phyloP scores from a whole-genome alignment of 2,888 invertebrate genomes.

The Philereme vetulata region DNA sequence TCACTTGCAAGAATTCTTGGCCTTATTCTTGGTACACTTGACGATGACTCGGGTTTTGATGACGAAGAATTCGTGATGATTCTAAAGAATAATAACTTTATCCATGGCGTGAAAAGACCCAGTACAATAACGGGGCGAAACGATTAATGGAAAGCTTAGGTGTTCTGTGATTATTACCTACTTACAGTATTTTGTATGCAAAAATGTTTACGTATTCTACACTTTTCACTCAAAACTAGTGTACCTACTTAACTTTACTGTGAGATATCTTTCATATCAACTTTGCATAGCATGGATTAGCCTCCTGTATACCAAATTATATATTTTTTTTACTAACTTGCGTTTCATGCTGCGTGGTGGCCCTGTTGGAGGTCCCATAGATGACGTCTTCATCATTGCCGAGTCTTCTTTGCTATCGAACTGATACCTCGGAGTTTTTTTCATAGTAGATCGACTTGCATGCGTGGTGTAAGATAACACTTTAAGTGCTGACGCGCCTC shows the following conservation, averaged over 20 bases:
- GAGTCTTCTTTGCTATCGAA: slow-evolving; percentile 52
- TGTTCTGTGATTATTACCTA: no score
- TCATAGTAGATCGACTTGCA: slow-evolving; percentile 38
- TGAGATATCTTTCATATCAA: no score
- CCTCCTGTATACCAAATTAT: no score
- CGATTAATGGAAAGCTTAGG: no score
- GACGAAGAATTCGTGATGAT: slow-evolving; percentile 58
- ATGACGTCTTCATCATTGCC: slow-evolving; percentile 43
- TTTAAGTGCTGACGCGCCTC: slow-evolving; percentile 55
- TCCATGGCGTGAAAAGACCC: no score
- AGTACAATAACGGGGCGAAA: no score
- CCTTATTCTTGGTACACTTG: slow-evolving; percentile 47
- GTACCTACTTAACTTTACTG: no score
- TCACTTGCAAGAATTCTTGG: slow-evolving; percentile 66
- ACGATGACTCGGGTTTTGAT: slow-evolving; percentile 62
- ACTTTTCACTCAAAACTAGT: no score
- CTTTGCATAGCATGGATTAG: no score
- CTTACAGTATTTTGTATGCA: no score
- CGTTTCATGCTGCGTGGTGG: slow-evolving; percentile 62
- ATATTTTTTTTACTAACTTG: slow-evolving; percentile 50
- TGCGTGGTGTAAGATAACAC: slow-evolving; percentile 45
- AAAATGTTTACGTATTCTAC: no score
- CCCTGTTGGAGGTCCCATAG: slow-evolving; percentile 72
- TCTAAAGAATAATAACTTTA: slow-evolving; percentile 33
- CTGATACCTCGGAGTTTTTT: slow-evolving; percentile 64